Percentiles rank a stretch among this genome's conserved stretches.
These are phyloP conservation scores for Lamellibrachia columna DNA, from an alignment of 2,888 invertebrate genomes.

Conservation along the genomic window DNA sequence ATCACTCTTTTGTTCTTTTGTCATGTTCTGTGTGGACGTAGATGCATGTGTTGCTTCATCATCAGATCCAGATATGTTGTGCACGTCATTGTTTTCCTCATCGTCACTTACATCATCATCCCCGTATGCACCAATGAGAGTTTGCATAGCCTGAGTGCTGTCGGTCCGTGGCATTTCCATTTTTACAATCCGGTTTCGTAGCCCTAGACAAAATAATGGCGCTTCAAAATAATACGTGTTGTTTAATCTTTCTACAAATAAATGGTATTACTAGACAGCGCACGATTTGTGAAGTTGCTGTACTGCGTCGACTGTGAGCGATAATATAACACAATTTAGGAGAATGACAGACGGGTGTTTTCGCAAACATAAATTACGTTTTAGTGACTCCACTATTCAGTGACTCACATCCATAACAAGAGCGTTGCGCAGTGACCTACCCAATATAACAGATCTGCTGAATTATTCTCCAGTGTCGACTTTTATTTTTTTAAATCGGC, in stretches of 20 bases:
- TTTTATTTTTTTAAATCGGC: neutral
- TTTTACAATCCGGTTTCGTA: neutral
- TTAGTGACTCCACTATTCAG: neutral
- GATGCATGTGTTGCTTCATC: conserved; percentile 13
- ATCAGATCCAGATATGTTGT: conserved; percentile 25
- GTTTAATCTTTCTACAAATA: too few species aligned
- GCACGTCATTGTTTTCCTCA: conserved; percentile 14
- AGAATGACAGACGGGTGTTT: neutral
- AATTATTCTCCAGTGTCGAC: neutral
- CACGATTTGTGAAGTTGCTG: too few species aligned
- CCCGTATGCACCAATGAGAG: conserved; percentile 36
- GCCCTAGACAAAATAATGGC: neutral
- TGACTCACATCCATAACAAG: neutral
- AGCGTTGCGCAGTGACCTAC: neutral
- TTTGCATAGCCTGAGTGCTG: conserved; percentile 40
- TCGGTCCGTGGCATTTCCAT: conserved; percentile 32
- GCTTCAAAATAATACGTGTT: too few species aligned
- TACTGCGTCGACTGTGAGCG: neutral
- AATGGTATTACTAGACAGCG: too few species aligned
- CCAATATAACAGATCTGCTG: neutral
- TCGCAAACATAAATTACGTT: neutral
- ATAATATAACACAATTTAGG: neutral
- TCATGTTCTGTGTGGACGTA: neutral
- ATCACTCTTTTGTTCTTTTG: conserved; percentile 8
- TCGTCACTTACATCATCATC: conserved; percentile 32